Evolutionary conservation across 2,797 vertebrate species (phyloP), one percentile per base, ranked within the genome.

Genomic region (Xenops minutus): DNA sequence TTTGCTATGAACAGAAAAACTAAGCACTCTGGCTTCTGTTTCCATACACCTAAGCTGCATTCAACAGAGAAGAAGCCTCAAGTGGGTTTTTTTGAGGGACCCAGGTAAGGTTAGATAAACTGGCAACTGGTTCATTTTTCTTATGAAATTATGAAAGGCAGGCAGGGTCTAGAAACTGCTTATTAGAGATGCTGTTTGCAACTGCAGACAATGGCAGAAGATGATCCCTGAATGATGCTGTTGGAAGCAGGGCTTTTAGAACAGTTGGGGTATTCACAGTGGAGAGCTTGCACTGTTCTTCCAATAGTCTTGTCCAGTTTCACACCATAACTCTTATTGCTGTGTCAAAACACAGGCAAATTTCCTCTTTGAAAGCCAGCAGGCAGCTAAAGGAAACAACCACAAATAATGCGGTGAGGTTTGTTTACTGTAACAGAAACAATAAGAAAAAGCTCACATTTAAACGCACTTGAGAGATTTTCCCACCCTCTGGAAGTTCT

Each of bases 381-480:
- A 20, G 29, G 64, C 26, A 94, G 30, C 46, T 72, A 66, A 89
- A 59, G 55, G 55, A 85, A 95, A n/a, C 39, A 43, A 46, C 44
- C n/a, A 27, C 41, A 81, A 81, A 75, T 72, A 87, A 72, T 62
- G 26, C 39, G 6, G 2, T 46, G n/a, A 29, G 10, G 4, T 43
- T 93, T 82, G 55, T 79, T 3, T 14, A 12, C 37, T 66, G 8
- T 48, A 37, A 36, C 21, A 88, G 52, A 92, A 88, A 61, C 16
- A 85, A 46, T 12, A 87, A 36, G 49, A 23, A 52, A 92, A 85
- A 77, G 2, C 15, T 74, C 37, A 1, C 36, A 51, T 44, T 56
- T 62, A 49, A 30, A 55, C 64, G 26, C 13, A 41, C 18, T 71
- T 77, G 16, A 51, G 43, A 83, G 18, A 22, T 77, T 91, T 87